Evolutionary conservation across 2,797 vertebrate species (phyloP).

Genomic region (Salarias fasciatus): DNA sequence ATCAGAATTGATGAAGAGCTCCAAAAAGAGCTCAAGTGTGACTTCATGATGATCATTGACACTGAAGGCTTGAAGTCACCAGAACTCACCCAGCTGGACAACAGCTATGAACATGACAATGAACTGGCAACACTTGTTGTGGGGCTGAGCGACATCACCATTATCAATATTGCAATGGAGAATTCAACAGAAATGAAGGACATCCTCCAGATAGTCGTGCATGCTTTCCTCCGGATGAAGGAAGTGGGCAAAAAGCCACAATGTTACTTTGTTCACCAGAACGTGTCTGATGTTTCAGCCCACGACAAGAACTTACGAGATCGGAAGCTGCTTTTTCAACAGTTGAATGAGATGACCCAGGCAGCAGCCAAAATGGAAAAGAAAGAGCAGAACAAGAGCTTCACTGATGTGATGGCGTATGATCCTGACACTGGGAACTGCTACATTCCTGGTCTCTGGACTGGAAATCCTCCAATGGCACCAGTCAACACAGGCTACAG

Average conservation of each 20-base stretch:
- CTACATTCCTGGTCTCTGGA: slow-evolving; percentile 86
- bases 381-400: slow-evolving; percentile 58
- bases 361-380: slow-evolving; percentile 77
- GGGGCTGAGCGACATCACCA: slow-evolving; percentile 77
- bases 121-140: slow-evolving; percentile 80
- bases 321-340: slow-evolving; percentile 67
- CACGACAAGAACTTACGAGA: slow-evolving; percentile 76
- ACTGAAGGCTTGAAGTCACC: slow-evolving; percentile 80
- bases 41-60: slow-evolving; percentile 78
- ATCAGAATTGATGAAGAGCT: slow-evolving; percentile 73
- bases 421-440: slow-evolving; percentile 78
- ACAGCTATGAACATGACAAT: slow-evolving; percentile 79
- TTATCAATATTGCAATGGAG: slow-evolving; percentile 79
- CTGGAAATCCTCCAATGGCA: slow-evolving; percentile 86
- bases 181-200: slow-evolving; percentile 80
- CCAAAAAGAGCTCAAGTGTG: slow-evolving; percentile 72
- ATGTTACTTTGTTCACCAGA: slow-evolving; percentile 81
- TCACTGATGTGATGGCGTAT: slow-evolving; percentile 78
- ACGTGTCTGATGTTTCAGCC: slow-evolving; percentile 77
- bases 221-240: slow-evolving; percentile 80
- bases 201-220: slow-evolving; percentile 75
- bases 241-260: slow-evolving; percentile 72
- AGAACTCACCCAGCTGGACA: slow-evolving; percentile 72
- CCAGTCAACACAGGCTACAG: slow-evolving; percentile 84
- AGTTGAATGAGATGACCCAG: slow-evolving; percentile 75